Conservation (phyloP, 2,113 vertebrate genomes). For the Colinus virginianus region DNA sequence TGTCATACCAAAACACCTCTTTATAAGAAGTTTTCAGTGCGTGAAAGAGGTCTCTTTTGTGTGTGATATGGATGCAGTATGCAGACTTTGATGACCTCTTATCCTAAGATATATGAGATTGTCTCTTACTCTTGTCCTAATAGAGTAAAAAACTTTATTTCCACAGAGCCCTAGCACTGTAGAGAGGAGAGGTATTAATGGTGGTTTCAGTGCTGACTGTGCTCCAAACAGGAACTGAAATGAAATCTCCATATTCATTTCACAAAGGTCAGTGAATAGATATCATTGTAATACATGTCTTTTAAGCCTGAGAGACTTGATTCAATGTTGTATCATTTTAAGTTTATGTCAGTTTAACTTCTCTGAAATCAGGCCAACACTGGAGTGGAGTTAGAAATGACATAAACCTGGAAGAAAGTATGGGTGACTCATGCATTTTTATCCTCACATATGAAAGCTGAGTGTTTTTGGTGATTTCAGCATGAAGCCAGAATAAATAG, state of each 20-base stretch:
- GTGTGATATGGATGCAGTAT: background rate
- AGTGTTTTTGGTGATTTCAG: background rate
- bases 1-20: background rate
- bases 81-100: background rate
- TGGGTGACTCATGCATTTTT: constrained; percentile 17
- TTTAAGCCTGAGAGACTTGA: constrained; percentile 4
- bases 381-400: constrained; percentile 2
- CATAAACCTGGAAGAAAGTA: background rate
- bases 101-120: background rate
- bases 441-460: background rate
- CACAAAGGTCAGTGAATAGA: constrained; percentile 24
- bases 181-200: background rate
- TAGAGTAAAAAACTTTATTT: background rate
- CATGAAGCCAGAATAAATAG: background rate
- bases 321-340: background rate
- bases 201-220: background rate
- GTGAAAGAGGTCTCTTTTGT: background rate
- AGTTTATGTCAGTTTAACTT: constrained; percentile 38
- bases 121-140: background rate
- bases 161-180: background rate
- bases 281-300: background rate
- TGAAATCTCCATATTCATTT: constrained; percentile 42
- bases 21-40: background rate
- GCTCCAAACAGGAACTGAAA: background rate
- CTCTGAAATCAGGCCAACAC: background rate